A percentile compares a stretch with the other conserved stretches of the same genome.
phyloP scores from a whole-genome alignment of 2,797 vertebrate genomes.

The Aplochiton taeniatus region DNA sequence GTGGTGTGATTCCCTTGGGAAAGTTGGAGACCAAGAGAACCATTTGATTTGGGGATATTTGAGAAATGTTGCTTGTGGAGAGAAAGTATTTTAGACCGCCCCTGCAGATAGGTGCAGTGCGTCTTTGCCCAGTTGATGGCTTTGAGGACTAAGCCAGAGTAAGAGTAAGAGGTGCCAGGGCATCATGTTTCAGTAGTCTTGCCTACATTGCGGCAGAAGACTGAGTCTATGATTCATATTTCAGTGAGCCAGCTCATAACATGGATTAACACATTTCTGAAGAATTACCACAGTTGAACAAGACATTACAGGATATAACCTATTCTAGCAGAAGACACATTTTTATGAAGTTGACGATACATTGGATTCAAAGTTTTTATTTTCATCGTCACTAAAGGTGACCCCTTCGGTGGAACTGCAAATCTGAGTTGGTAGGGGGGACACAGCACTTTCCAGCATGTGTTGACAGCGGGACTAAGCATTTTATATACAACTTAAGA shows the following conservation, averaged over 20 bases:
- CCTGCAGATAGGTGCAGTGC: slow-evolving; percentile 8
- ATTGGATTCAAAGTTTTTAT: slow-evolving; percentile 37
- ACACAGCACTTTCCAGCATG: too few relatives aligned
- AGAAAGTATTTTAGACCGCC: slow-evolving; percentile 22
- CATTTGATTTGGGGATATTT: slow-evolving; percentile 18
- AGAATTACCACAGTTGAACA: neutral
- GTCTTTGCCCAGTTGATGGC: slow-evolving; percentile 22
- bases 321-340: too few relatives aligned
- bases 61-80: slow-evolving; percentile 29
- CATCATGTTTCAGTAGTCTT: neutral
- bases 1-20: slow-evolving; percentile 5
- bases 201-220: slow-evolving; percentile 28
- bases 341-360: neutral
- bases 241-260: slow-evolving; percentile 7
- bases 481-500: neutral
- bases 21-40: slow-evolving; percentile 12
- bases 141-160: slow-evolving; percentile 32
- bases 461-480: neutral
- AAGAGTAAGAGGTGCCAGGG: slow-evolving; percentile 15
- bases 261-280: neutral
- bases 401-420: too few relatives aligned
- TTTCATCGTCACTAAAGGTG: too few relatives aligned
- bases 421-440: too few relatives aligned
- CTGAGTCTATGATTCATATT: neutral
- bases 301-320: too few relatives aligned